Percentiles rank a stretch among this genome's conserved stretches.
phyloP scores from a whole-genome alignment of 1,140 invertebrate species.

The Drosophila asahinai region DNA sequence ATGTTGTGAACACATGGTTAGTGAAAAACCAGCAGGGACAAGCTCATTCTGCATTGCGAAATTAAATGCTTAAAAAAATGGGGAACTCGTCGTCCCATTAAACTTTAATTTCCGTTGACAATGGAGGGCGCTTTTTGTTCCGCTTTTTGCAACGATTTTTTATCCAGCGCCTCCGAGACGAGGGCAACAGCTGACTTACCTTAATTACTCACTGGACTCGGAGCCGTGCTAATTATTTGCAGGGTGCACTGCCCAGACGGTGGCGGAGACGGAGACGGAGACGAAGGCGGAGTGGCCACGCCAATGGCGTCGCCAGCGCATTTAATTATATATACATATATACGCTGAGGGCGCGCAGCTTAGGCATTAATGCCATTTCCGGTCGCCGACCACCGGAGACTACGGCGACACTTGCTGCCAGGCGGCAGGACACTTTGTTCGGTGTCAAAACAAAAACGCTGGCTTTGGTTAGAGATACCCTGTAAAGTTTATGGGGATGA shows the following conservation, averaged over 20 bases:
- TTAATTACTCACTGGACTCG: conserved; percentile 75
- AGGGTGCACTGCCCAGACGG: conserved; percentile 41
- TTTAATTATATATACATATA: conserved; percentile 66
- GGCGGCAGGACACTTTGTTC: conserved; percentile 17
- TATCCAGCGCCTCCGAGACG: conserved; percentile 5
- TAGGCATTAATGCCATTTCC: conserved; percentile 77
- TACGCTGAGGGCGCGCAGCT: conserved; percentile 44
- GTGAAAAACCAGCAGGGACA: conserved; percentile 39
- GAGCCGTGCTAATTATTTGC: conserved; percentile 77
- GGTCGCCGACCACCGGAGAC: conserved; percentile 47
- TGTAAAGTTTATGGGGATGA: background rate
- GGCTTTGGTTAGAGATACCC: background rate
- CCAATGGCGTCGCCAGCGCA: conserved; percentile 41
- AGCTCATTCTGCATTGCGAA: conserved; percentile 32
- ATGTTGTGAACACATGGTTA: conserved; percentile 46
- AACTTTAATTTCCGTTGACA: conserved; percentile 72
- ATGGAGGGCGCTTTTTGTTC: conserved; percentile 44
- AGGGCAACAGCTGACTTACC: conserved; percentile 75
- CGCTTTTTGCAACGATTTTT: conserved; percentile 13
- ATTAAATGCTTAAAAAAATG: conserved; percentile 28
- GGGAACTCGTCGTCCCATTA: conserved; percentile 43
- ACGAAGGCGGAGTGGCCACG: background rate
- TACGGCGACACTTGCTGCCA: conserved; percentile 25
- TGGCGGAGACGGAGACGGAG: conserved; percentile 2
- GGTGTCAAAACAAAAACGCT: background rate